Conservation (phyloP, 2,113 vertebrate genomes). For the Bufo gargarizans region DNA sequence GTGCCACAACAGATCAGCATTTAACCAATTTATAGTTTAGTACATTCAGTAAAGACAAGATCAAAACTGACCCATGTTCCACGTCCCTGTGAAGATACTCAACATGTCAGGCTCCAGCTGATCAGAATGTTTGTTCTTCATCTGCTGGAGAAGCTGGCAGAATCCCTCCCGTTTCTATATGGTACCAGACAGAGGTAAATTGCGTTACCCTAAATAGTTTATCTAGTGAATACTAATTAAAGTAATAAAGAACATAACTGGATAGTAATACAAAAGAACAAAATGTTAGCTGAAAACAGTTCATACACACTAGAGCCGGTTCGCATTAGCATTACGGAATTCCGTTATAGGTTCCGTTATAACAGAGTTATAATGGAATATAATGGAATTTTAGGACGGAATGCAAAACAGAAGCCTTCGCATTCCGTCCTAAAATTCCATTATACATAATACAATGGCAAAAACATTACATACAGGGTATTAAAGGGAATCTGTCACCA, state of each 20-base stretch:
- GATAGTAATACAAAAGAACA: not conserved
- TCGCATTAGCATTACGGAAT: no score
- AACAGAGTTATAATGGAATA: no score
- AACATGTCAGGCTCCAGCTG: slow-evolving; percentile 98
- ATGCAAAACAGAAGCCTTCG: no score
- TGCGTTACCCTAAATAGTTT: not conserved
- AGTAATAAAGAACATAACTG: not conserved
- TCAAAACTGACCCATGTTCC: slow-evolving; percentile 93
- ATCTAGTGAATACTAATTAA: not conserved
- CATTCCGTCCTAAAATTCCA: no score
- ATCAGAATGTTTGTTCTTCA: slow-evolving; percentile 97
- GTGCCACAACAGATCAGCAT: slow-evolving; percentile 65
- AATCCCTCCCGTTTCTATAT: slow-evolving; percentile 95
- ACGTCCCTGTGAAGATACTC: slow-evolving; percentile 94
- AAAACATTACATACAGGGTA: no score
- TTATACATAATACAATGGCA: no score
- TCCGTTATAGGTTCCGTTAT: no score
- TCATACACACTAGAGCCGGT: not conserved
- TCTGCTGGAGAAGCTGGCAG: slow-evolving; percentile 96
- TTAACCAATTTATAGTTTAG: not conserved
- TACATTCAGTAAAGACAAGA: not conserved
- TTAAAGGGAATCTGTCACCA: no score
- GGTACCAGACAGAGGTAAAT: not conserved
- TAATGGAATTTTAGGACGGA: no score
- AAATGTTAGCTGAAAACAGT: not conserved